phyloP scores from a whole-genome alignment of 2,888 invertebrate genomes.

The Drosophila ezoana region DNA sequence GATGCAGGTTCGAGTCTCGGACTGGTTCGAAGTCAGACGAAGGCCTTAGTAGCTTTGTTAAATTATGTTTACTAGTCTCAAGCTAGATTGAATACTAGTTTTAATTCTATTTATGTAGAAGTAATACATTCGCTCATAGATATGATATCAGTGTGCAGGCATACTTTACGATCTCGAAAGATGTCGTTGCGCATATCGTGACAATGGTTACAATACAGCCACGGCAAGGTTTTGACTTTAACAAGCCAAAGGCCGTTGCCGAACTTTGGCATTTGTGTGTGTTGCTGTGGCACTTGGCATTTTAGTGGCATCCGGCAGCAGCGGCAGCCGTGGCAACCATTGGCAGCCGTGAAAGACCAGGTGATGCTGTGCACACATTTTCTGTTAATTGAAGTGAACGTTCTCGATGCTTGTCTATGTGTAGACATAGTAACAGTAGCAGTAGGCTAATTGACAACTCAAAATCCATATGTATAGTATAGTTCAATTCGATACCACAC shows the following conservation, averaged over 20 bases:
- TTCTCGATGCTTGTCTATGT: conserved; percentile 18
- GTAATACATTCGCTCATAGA: neutral
- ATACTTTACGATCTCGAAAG: conserved; percentile 17
- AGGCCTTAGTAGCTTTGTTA: too few relatives aligned
- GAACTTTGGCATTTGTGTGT: conserved; percentile 58
- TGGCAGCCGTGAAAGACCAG: conserved; percentile 14
- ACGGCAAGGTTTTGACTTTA: conserved; percentile 57
- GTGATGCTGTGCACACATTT: conserved; percentile 35
- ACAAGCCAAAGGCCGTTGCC: conserved; percentile 46
- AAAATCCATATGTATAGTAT: conserved; percentile 34
- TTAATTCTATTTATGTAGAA: too few relatives aligned
- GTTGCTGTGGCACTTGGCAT: conserved; percentile 61
- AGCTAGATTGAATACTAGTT: too few relatives aligned
- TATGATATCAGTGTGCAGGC: conserved; percentile 1
- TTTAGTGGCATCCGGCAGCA: conserved; percentile 34
- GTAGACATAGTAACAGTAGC: conserved; percentile 6
- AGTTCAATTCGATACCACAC: conserved; percentile 31
- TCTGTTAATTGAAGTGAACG: conserved; percentile 36
- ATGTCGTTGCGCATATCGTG: conserved; percentile 49
- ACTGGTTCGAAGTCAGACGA: too few relatives aligned
- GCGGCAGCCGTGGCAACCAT: neutral
- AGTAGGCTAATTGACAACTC: conserved; percentile 64
- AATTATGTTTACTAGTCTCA: too few relatives aligned
- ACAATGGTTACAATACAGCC: conserved; percentile 48
- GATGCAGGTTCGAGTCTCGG: too few relatives aligned